Conservation (phyloP, 2,797 vertebrate genomes). For the Xenopus petersii region DNA sequence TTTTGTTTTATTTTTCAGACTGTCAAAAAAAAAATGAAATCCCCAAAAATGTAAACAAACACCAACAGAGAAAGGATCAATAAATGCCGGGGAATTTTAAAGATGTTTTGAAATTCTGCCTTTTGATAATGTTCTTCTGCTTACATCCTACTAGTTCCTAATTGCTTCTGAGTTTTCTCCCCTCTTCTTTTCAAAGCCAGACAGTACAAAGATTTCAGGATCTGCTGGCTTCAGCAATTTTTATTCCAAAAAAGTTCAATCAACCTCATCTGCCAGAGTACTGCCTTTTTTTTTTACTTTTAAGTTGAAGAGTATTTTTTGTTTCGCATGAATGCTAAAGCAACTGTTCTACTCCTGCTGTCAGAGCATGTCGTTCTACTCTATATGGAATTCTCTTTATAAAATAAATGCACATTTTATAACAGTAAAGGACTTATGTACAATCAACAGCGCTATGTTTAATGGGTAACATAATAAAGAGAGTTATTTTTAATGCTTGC, state of each 20-base stretch:
- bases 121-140: slow-evolving; percentile 8
- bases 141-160: slow-evolving; percentile 11
- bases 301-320: slow-evolving; percentile 27
- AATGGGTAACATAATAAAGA: neutral
- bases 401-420: slow-evolving; percentile 1
- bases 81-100: neutral
- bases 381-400: slow-evolving; percentile 10
- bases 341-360: slow-evolving; percentile 24
- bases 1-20: too few species aligned
- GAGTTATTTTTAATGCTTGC: too few species aligned
- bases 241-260: slow-evolving; percentile 41
- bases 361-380: slow-evolving; percentile 20
- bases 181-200: slow-evolving; percentile 35
- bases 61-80: neutral
- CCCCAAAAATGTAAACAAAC: neutral
- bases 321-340: slow-evolving; percentile 32
- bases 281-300: slow-evolving; percentile 34
- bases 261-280: slow-evolving; percentile 38
- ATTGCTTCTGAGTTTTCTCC: slow-evolving; percentile 10
- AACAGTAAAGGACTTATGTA: neutral
- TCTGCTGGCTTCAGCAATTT: slow-evolving; percentile 43
- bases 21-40: too few species aligned
- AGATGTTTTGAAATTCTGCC: neutral
- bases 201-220: slow-evolving; percentile 41
- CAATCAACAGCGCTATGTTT: neutral